These are phyloP conservation scores for Petrolisthes manimaculis DNA, from an alignment of 2,888 invertebrate species.

Conservation along the genomic window DNA sequence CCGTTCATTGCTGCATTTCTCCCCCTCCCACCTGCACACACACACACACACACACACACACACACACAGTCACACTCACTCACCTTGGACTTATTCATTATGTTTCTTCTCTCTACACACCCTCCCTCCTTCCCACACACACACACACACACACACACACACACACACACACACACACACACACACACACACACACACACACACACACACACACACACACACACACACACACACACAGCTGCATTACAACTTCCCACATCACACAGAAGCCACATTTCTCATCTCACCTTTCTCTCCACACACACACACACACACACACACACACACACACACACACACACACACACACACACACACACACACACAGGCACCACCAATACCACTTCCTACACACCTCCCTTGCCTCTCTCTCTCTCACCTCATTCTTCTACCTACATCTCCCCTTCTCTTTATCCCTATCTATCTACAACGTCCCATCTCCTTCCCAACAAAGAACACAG, in stretches of 20 bases:
- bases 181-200: background rate
- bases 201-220: background rate
- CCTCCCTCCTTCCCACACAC: background rate
- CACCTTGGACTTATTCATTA: background rate
- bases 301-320: slow-evolving; percentile 3
- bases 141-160: background rate
- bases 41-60: background rate
- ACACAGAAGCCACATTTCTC: background rate
- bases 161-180: background rate
- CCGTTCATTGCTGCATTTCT: background rate
- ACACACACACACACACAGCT: background rate
- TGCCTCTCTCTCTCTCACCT: background rate
- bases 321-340: background rate
- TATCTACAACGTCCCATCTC: too few species aligned
- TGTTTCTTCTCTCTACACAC: background rate
- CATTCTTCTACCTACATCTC: background rate
- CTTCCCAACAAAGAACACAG: too few species aligned
- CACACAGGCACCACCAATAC: background rate
- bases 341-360: slow-evolving; percentile 8
- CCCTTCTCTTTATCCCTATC: background rate
- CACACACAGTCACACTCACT: background rate
- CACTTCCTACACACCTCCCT: background rate
- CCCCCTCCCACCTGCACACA: background rate
- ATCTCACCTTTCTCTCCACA: background rate
- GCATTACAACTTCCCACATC: background rate